Evolutionary conservation across 2,113 vertebrate genomes (phyloP).

Genomic region (Solenodon paradoxus): DNA sequence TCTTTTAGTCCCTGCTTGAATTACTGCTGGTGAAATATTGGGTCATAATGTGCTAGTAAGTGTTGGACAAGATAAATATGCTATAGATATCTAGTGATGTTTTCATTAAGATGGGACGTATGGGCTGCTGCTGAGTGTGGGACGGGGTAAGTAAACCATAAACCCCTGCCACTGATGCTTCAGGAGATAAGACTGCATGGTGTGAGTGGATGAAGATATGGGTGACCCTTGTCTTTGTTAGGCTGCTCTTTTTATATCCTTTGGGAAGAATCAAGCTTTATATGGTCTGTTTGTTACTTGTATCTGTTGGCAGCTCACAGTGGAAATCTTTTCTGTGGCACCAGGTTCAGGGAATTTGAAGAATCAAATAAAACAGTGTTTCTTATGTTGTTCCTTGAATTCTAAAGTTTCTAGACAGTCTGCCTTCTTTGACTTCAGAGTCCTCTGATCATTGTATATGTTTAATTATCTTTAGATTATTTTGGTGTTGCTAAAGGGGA

Average conservation of each 20-base stretch:
- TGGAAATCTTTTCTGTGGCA: background rate
- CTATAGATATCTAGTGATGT: background rate
- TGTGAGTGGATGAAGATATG: accelerated
- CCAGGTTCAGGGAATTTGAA: background rate
- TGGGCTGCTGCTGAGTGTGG: background rate
- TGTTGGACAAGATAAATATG: background rate
- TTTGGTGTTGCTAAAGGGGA: background rate
- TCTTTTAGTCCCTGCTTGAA: background rate
- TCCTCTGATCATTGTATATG: background rate
- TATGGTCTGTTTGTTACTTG: background rate
- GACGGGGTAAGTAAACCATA: background rate
- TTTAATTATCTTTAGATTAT: background rate
- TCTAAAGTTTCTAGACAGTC: background rate
- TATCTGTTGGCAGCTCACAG: background rate
- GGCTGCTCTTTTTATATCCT: background rate
- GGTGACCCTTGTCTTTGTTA: no score
- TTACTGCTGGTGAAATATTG: background rate
- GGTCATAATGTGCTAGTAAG: background rate
- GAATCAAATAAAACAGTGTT: background rate
- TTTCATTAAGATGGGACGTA: background rate
- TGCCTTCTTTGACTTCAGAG: background rate
- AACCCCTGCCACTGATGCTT: background rate
- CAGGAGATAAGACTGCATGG: background rate
- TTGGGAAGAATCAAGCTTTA: background rate
- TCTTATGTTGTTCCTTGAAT: background rate